Percentiles rank a stretch among this genome's conserved stretches.
These are phyloP conservation scores for Sapajus apella DNA, from an alignment of 2,113 vertebrate species.

Conservation along the genomic window DNA sequence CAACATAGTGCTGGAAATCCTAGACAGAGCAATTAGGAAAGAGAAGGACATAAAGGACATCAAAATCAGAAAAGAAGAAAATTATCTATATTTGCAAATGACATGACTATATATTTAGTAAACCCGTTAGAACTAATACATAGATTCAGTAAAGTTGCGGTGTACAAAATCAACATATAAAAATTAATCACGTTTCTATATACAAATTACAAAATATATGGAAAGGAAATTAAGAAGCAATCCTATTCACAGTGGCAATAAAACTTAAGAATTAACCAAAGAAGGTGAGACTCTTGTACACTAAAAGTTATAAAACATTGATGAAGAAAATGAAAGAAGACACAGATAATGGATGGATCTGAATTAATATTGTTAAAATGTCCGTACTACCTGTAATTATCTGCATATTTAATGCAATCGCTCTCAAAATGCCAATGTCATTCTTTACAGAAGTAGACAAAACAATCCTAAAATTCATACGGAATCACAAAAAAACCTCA, in stretches of 20 bases:
- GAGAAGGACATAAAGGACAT: neutral
- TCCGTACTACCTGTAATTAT: neutral
- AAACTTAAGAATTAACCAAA: neutral
- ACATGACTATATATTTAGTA: neutral
- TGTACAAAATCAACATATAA: neutral
- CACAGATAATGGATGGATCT: neutral
- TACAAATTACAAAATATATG: neutral
- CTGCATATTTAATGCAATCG: neutral
- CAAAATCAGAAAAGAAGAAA: neutral
- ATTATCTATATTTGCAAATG: neutral
- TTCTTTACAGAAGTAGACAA: neutral
- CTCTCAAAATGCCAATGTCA: neutral
- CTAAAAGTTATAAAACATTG: neutral
- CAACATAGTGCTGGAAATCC: neutral
- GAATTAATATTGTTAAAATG: neutral
- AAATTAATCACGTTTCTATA: neutral
- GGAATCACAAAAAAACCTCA: neutral
- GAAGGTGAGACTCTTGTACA: neutral
- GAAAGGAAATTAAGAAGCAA: neutral
- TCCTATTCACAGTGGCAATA: neutral
- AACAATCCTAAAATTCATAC: neutral
- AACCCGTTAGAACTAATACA: neutral
- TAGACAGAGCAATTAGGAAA: neutral
- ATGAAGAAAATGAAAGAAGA: neutral
- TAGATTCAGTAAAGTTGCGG: neutral